Evolutionary conservation across 2,113 vertebrate species (phyloP).

Genomic region (Ictalurus furcatus): DNA sequence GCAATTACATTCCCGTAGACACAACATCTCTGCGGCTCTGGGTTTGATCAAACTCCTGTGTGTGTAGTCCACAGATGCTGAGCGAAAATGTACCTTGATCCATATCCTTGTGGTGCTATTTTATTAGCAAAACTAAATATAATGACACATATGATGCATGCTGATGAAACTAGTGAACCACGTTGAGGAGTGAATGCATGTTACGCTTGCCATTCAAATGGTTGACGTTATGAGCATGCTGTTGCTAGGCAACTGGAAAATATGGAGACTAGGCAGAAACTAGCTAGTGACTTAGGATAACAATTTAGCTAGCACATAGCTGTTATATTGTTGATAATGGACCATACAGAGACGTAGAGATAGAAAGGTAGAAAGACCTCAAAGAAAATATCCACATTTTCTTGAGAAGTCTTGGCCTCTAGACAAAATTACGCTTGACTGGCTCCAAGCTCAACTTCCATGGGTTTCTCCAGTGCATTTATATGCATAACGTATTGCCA

Average conservation of each 20-base stretch:
- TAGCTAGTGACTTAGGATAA: background rate
- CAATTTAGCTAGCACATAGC: background rate
- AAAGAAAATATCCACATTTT: background rate
- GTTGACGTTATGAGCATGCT: background rate
- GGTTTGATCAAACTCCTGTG: background rate
- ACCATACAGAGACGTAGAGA: background rate
- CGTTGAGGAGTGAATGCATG: background rate
- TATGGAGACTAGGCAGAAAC: constrained; percentile 4
- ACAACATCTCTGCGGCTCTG: constrained; percentile 19
- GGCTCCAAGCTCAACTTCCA: background rate
- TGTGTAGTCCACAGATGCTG: background rate
- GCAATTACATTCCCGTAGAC: constrained; percentile 27
- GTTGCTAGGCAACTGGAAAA: constrained; percentile 13
- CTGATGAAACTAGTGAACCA: background rate
- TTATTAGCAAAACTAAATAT: background rate
- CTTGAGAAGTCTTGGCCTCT: background rate
- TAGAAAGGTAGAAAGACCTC: background rate
- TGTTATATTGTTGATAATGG: background rate
- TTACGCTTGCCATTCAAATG: background rate
- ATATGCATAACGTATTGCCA: background rate
- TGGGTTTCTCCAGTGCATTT: background rate
- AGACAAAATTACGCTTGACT: background rate
- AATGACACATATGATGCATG: background rate
- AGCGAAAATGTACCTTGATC: background rate
- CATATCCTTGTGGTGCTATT: background rate